Percentiles rank a stretch among this genome's conserved stretches.
Evolutionary conservation across 2,113 vertebrate genomes (phyloP).

Genomic region (Actinemys pallida): DNA sequence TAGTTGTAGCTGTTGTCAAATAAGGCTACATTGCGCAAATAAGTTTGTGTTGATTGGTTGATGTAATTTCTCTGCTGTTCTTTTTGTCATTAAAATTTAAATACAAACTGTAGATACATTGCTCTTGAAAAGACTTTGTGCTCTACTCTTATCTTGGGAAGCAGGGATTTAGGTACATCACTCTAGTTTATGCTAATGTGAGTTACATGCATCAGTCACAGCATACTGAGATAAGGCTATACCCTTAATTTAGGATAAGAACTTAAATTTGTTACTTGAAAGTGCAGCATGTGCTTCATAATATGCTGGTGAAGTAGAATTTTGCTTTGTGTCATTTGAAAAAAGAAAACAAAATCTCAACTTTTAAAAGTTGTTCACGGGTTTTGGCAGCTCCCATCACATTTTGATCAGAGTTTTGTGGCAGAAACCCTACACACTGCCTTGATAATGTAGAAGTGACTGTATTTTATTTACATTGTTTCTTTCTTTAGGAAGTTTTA

Average conservation of each 20-base stretch:
- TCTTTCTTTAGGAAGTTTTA: too few relatives aligned
- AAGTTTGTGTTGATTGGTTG: conserved; percentile 41
- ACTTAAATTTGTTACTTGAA: background rate
- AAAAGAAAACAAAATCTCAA: background rate
- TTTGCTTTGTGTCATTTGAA: background rate
- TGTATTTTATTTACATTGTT: background rate
- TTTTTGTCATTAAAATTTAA: conserved; percentile 72
- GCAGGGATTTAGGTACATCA: background rate
- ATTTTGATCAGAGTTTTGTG: background rate
- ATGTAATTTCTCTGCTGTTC: conserved; percentile 42
- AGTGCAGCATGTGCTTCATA: background rate
- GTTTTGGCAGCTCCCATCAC: background rate
- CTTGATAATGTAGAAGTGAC: background rate
- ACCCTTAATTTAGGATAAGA: background rate
- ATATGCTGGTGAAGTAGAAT: background rate
- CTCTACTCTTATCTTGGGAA: conserved; percentile 18
- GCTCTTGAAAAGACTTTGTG: conserved; percentile 58
- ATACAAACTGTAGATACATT: conserved; percentile 34
- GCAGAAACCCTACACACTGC: fast-evolving
- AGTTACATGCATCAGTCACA: background rate
- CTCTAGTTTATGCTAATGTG: background rate
- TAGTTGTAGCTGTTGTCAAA: conserved; percentile 45
- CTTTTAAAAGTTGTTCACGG: background rate
- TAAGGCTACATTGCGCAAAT: conserved; percentile 6
- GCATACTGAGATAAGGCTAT: background rate